Conservation (phyloP, 2,888 invertebrate genomes). For the Hypsopygia costalis region DNA sequence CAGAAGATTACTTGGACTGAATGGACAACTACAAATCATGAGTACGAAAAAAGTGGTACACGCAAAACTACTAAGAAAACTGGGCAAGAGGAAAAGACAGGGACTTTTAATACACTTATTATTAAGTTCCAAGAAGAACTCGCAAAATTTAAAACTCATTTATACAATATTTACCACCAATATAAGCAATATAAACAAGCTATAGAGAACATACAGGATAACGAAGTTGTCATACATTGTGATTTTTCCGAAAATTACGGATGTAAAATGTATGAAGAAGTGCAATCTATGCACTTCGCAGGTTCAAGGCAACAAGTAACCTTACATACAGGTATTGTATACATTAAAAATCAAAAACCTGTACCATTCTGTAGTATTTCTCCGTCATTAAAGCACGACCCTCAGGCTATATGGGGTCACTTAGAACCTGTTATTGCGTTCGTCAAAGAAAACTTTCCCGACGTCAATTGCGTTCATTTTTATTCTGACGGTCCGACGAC, state of each 20-base stretch:
- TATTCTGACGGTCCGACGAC: slow-evolving; percentile 7
- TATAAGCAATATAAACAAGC: neutral
- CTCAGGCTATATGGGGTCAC: slow-evolving; percentile 5
- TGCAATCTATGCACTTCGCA: slow-evolving; percentile 3
- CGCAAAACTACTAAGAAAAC: neutral
- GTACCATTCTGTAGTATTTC: slow-evolving; percentile 1
- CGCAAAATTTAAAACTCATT: neutral
- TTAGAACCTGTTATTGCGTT: neutral
- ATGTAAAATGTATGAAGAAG: slow-evolving; percentile 1
- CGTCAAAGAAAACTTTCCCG: neutral
- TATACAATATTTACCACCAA: neutral
- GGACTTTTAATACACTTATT: neutral
- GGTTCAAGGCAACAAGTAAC: slow-evolving; percentile 1
- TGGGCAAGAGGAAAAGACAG: neutral
- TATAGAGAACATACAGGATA: neutral
- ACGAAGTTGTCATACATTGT: neutral
- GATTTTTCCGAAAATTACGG: slow-evolving; percentile 5
- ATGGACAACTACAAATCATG: neutral
- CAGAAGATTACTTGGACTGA: neutral
- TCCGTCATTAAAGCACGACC: neutral
- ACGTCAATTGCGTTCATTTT: slow-evolving; percentile 1
- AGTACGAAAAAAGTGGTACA: neutral
- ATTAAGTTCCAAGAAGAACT: neutral
- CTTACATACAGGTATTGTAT: slow-evolving; percentile 1
- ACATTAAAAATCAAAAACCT: neutral